A percentile compares a stretch with the other conserved stretches of the same genome.
Evolutionary conservation across 2,888 invertebrate species (phyloP).

Genomic region (Drosophila borborema): DNA sequence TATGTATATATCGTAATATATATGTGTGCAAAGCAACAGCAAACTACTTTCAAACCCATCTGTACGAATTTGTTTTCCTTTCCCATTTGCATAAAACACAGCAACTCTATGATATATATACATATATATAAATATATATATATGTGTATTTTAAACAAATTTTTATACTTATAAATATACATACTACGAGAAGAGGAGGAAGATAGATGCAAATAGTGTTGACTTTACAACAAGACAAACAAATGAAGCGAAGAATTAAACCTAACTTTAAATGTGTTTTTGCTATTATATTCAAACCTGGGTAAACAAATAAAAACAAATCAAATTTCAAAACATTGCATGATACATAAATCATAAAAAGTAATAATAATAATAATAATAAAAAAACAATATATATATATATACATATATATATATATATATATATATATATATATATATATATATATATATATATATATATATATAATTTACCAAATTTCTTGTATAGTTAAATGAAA

Average conservation of each 20-base stretch:
- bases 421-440: slow-evolving; percentile 53
- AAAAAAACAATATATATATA: too few species aligned
- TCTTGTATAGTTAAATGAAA: slow-evolving; percentile 77
- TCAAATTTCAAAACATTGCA: slow-evolving; percentile 59
- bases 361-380: not conserved
- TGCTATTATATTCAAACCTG: slow-evolving; percentile 60
- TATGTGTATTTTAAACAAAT: slow-evolving; percentile 68
- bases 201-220: slow-evolving; percentile 46
- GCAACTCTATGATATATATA: slow-evolving; percentile 61
- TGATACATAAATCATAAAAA: slow-evolving; percentile 32
- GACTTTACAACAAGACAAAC: slow-evolving; percentile 56
- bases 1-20: slow-evolving; percentile 9
- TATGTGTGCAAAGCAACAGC: slow-evolving; percentile 20
- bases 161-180: slow-evolving; percentile 78
- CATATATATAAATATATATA: slow-evolving; percentile 63
- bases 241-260: slow-evolving; percentile 24
- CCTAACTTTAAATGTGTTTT: slow-evolving; percentile 63
- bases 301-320: slow-evolving; percentile 38
- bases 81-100: slow-evolving; percentile 33
- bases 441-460: slow-evolving; percentile 53
- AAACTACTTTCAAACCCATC: slow-evolving; percentile 45
- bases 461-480: slow-evolving; percentile 63
- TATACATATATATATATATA: slow-evolving; percentile 41
- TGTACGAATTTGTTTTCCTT: slow-evolving; percentile 69
- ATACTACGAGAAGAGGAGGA: slow-evolving; percentile 46